Evolutionary conservation across 2,113 vertebrate species (phyloP).

Genomic region (Corapipo altera): DNA sequence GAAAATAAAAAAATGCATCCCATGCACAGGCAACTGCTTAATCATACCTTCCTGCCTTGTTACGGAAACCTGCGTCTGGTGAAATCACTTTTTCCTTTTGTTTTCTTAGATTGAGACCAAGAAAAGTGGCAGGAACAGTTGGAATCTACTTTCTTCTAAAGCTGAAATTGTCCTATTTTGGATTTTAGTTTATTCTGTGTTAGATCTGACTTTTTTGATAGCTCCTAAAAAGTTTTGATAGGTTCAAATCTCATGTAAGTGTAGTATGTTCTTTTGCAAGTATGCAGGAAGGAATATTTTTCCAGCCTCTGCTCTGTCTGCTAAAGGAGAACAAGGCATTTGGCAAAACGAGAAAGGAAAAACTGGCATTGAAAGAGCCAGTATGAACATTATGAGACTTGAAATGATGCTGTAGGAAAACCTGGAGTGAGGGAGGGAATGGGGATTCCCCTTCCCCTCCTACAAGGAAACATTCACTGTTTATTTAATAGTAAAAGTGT

Average conservation of each 20-base stretch:
- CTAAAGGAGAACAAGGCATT: conserved; percentile 2
- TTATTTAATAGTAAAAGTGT: not conserved
- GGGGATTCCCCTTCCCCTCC: not conserved
- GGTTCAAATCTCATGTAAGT: not conserved
- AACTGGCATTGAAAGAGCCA: not conserved
- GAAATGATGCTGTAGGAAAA: not conserved
- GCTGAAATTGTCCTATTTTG: not conserved
- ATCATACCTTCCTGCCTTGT: not conserved
- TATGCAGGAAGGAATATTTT: not conserved
- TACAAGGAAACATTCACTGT: not conserved
- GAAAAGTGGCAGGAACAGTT: not conserved
- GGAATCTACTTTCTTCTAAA: not conserved
- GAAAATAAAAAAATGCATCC: not conserved
- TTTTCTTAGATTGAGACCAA: not conserved
- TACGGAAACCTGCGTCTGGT: not conserved
- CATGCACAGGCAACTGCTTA: not conserved
- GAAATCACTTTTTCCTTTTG: not conserved
- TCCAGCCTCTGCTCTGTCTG: not conserved
- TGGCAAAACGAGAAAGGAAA: conserved; percentile 32
- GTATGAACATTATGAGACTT: not conserved
- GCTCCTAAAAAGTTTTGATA: not conserved
- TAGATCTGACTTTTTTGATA: not conserved
- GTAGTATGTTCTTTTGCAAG: not conserved
- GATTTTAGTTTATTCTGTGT: not conserved
- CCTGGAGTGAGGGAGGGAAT: not conserved